Evolutionary conservation across 2,888 invertebrate genomes (phyloP), one percentile per base, ranked within the genome.

Genomic region (Tetranychus piercei): DNA sequence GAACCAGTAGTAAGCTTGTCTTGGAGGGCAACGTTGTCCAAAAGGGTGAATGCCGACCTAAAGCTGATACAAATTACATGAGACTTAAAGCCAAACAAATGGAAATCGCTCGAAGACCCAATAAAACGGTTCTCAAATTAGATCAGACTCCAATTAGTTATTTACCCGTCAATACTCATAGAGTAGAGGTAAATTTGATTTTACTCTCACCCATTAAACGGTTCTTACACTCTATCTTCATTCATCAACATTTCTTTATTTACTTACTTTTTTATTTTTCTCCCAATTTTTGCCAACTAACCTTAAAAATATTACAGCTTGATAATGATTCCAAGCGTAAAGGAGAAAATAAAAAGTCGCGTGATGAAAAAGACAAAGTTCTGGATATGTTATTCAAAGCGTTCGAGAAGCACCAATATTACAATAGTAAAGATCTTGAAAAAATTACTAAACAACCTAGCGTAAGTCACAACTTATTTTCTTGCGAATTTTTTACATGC

Each of bases 361-460:
- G 97, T 78, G 92, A 93, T 82, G 96, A 96, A 81, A 94, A 94
- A 82, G 94, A 96, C 80, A 89, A 91, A 77, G 96, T 99, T 15
- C 87, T 92, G 83, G 94, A 97, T 81, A 91, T 94, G 88, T 83
- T 99, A 74, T 99, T 95, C 86, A 90, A 91, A 80, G 96, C 97
- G 64, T 99, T 99, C 85, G 97, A 99, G 82, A 95, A 95, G 83
- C 99, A 99, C 88, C 99, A 99, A 83, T 99, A 96, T 86, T 99
- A 99, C 82, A 95, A 96, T 82, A 93, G 95, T 77, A 93, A 91
- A 76, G 96, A 96, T 85, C 86, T 97, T 80, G 90, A 93, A 8
- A 88, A 90, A 84, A 91, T 96, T 75, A 96, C 96, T 0, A 89
- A 90, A 80, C 97, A 97, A 81, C 96, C 96, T 4, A 90, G 95